Conservation (phyloP, 2,797 vertebrate genomes). For the Triplophysa bombifrons region DNA sequence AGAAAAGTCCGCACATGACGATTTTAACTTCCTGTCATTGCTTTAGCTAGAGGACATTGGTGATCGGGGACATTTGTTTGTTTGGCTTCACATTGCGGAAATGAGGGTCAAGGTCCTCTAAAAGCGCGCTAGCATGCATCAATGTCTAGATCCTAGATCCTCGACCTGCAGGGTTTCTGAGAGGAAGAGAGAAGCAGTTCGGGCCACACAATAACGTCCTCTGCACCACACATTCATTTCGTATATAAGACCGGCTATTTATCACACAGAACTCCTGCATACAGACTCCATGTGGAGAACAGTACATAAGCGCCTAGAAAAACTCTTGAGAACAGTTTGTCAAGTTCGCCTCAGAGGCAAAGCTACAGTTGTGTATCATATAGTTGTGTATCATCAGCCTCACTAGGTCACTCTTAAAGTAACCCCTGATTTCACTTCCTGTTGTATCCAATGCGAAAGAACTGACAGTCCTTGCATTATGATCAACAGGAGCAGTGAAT, state of each 20-base stretch:
- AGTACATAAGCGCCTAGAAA: slow-evolving; percentile 22
- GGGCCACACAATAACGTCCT: slow-evolving; percentile 51
- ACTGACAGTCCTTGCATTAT: neutral
- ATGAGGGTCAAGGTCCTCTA: slow-evolving; percentile 65
- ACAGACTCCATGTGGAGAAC: slow-evolving; percentile 24
- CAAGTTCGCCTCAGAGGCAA: slow-evolving; percentile 39
- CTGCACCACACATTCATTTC: slow-evolving; percentile 50
- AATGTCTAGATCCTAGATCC: slow-evolving; percentile 53
- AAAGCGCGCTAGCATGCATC: slow-evolving; percentile 59
- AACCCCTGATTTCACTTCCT: neutral
- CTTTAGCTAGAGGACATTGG: slow-evolving; percentile 26
- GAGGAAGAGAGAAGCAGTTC: slow-evolving; percentile 56
- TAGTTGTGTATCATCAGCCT: neutral
- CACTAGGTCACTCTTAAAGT: neutral
- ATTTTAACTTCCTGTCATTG: slow-evolving; percentile 22
- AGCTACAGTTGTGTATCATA: slow-evolving; percentile 28
- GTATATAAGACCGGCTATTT: slow-evolving; percentile 48
- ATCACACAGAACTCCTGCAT: slow-evolving; percentile 50
- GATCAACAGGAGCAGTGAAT: neutral
- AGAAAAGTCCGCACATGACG: neutral
- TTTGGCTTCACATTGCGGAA: slow-evolving; percentile 59
- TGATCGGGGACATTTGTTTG: slow-evolving; percentile 48
- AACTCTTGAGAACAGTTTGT: slow-evolving; percentile 49
- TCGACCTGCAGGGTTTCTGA: slow-evolving; percentile 48
- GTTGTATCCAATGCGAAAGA: neutral